Percentiles rank a stretch among this genome's conserved stretches.
These are phyloP conservation scores for Coleophora flavipennella DNA, from an alignment of 2,888 invertebrate genomes.

Conservation along the genomic window DNA sequence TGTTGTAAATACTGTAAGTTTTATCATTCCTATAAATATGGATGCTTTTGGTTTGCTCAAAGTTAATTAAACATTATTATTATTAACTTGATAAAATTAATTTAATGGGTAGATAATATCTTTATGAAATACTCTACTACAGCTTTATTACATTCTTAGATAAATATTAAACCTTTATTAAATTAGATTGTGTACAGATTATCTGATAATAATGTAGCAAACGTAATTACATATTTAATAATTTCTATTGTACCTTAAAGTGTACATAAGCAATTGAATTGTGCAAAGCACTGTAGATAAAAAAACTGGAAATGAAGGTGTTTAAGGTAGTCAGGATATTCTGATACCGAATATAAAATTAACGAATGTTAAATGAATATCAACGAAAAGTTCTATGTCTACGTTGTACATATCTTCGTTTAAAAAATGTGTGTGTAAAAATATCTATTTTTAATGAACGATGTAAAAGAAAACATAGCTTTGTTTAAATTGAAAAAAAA, in stretches of 20 bases:
- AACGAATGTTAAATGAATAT: slow-evolving; percentile 29
- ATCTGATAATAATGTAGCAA: no score
- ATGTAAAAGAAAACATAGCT: slow-evolving; percentile 2
- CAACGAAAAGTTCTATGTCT: slow-evolving; percentile 31
- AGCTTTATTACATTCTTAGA: no score
- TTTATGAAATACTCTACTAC: no score
- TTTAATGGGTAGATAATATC: no score
- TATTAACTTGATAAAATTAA: no score
- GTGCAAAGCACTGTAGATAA: slow-evolving; percentile 49
- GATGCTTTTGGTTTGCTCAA: slow-evolving; percentile 59
- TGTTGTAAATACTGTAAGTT: slow-evolving; percentile 23
- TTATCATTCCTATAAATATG: slow-evolving; percentile 27
- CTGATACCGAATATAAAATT: slow-evolving; percentile 31
- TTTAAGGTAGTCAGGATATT: no score
- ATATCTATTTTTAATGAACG: slow-evolving; percentile 18
- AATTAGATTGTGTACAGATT: no score
- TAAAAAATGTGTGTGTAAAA: slow-evolving; percentile 8
- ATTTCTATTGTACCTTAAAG: slow-evolving; percentile 14
- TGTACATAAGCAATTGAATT: slow-evolving; percentile 31
- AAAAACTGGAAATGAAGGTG: slow-evolving; percentile 4
- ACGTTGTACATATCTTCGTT: slow-evolving; percentile 22
- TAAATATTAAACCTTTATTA: no score
- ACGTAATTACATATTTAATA: no score
- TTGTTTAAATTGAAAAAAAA: slow-evolving; percentile 22
- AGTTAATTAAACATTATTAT: slow-evolving; percentile 17